A percentile compares a stretch with the other conserved stretches of the same genome.
Evolutionary conservation across 2,113 vertebrate genomes (phyloP).

Genomic region (Gyps fulvus): DNA sequence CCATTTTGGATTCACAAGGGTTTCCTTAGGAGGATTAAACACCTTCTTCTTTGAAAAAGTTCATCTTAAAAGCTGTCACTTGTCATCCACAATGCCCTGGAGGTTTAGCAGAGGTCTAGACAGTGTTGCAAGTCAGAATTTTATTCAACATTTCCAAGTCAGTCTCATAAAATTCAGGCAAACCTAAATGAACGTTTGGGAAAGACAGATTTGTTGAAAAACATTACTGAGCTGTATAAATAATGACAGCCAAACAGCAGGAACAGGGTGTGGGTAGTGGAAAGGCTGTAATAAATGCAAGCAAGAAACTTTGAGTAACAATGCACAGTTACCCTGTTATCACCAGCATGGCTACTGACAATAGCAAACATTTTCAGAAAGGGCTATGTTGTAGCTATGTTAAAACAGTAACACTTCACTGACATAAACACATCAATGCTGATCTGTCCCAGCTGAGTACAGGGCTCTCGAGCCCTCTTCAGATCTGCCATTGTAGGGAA

Average conservation of each 20-base stretch:
- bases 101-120: neutral
- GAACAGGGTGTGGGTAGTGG: neutral
- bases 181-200: neutral
- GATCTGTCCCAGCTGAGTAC: neutral
- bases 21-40: conserved; percentile 1
- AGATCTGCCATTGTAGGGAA: neutral
- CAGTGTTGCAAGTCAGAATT: neutral
- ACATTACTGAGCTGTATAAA: neutral
- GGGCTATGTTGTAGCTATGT: neutral
- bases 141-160: neutral
- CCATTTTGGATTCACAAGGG: neutral
- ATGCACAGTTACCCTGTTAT: neutral
- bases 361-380: neutral
- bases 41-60: neutral
- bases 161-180: neutral
- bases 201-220: neutral
- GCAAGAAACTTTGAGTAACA: neutral
- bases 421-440: neutral
- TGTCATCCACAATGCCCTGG: neutral
- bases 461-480: neutral
- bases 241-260: neutral
- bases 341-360: neutral
- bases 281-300: neutral
- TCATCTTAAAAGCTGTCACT: neutral
- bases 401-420: neutral